Conservation (phyloP, 30 jellyfish, hydroid and myxozoan genomes). For the Cassiopea andromeda region DNA sequence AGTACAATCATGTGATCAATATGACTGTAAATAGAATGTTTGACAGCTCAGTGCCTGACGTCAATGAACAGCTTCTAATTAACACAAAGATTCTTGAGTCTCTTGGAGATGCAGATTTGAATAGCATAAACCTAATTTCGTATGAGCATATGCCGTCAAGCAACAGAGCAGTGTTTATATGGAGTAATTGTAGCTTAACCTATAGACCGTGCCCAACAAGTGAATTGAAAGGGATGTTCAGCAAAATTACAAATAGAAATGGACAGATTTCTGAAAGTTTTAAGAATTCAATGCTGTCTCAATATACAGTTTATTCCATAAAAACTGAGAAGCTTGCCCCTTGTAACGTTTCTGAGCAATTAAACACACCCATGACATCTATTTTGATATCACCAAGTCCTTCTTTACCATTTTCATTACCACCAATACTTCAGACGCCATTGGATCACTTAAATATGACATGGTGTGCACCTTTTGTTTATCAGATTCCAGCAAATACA, state of each 20-base stretch:
- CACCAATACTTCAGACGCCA: conserved; percentile 43
- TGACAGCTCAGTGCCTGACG: conserved; percentile 81
- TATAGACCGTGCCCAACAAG: conserved; percentile 68
- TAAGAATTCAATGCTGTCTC: conserved; percentile 60
- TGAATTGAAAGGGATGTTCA: conserved; percentile 19
- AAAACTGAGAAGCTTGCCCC: conserved; percentile 43
- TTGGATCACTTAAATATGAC: conserved; percentile 28
- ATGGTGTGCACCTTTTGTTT: conserved; percentile 65
- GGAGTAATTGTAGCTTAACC: conserved; percentile 90
- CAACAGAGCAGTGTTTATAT: conserved; percentile 29
- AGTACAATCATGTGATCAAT: conserved; percentile 41
- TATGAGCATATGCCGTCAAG: conserved; percentile 36
- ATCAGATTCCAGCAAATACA: conserved; percentile 43
- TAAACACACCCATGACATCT: background rate
- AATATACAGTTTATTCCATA: conserved; percentile 30
- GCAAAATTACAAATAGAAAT: conserved; percentile 11
- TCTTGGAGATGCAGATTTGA: conserved; percentile 68
- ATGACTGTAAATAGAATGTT: conserved; percentile 66
- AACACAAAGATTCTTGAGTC: conserved; percentile 71
- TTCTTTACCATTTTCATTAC: background rate
- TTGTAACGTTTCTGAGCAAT: conserved; percentile 26
- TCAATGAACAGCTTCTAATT: conserved; percentile 80
- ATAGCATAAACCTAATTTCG: conserved; percentile 54
- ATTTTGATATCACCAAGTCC: conserved; percentile 24
- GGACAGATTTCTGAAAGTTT: conserved; percentile 45